Evolutionary conservation across 2,113 vertebrate genomes (phyloP).

Genomic region (Reinhardtius hippoglossoides): DNA sequence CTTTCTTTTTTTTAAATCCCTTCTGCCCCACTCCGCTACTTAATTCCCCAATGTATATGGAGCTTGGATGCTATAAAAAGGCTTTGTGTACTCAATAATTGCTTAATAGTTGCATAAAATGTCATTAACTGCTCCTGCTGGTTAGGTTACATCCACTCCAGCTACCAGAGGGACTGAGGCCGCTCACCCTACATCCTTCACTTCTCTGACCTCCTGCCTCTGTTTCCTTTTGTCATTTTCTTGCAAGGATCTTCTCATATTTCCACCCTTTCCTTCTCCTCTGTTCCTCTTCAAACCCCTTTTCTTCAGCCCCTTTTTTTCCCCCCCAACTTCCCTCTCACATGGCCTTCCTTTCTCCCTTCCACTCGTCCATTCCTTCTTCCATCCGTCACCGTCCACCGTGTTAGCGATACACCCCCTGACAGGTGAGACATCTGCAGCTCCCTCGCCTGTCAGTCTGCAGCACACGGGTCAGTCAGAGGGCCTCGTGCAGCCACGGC

Average conservation of each 20-base stretch:
- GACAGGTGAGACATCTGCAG: constrained; percentile 51
- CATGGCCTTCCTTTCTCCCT: neutral
- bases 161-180: constrained; percentile 58
- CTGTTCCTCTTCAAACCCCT: constrained; percentile 3
- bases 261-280: constrained; percentile 7
- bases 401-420: constrained; percentile 49
- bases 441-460: constrained; percentile 56
- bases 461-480: constrained; percentile 10
- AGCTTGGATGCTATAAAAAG: constrained; percentile 86
- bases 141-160: constrained; percentile 69
- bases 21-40: constrained; percentile 80
- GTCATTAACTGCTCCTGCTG: constrained; percentile 82
- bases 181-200: constrained; percentile 37
- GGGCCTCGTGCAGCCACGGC: constrained; percentile 2
- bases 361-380: constrained; percentile 21
- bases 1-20: constrained; percentile 66
- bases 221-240: constrained; percentile 32
- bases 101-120: constrained; percentile 82
- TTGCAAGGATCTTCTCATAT: constrained; percentile 13
- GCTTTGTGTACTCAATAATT: constrained; percentile 90
- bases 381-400: constrained; percentile 47
- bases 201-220: constrained; percentile 34
- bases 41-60: constrained; percentile 77
- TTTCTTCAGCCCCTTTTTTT: neutral
- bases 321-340: neutral